Percentiles rank a stretch among this genome's conserved stretches.
These are phyloP conservation scores for Allacma fusca DNA, from an alignment of 2,888 invertebrate species.

Conservation along the genomic window DNA sequence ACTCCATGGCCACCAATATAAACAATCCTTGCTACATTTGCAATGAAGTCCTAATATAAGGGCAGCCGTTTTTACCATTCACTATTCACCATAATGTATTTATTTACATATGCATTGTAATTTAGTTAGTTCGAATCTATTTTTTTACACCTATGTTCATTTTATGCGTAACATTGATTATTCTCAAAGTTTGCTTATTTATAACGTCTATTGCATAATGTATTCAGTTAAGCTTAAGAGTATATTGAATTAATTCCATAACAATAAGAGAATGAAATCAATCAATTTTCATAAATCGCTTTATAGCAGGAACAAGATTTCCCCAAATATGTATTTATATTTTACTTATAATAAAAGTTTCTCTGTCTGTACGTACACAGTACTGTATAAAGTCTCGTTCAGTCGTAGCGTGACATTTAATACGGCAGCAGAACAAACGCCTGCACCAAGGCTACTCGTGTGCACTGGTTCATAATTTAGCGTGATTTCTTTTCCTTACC, in stretches of 20 bases:
- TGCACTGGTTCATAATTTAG: conserved; percentile 23
- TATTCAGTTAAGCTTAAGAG: neutral
- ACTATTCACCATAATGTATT: neutral
- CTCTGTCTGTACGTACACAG: conserved; percentile 28
- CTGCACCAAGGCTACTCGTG: conserved; percentile 33
- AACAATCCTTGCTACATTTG: neutral
- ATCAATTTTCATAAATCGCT: too few relatives aligned
- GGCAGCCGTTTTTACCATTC: neutral
- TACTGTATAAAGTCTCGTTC: conserved; percentile 38
- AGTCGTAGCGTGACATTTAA: conserved; percentile 32
- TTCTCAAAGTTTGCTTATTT: neutral
- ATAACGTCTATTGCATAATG: neutral
- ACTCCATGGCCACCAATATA: conserved; percentile 7
- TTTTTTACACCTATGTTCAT: neutral
- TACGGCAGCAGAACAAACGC: conserved; percentile 9
- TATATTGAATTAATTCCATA: neutral
- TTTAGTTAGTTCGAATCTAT: conserved; percentile 12
- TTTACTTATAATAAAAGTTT: neutral
- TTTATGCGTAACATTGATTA: neutral
- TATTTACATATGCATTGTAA: neutral
- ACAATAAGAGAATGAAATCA: too few relatives aligned
- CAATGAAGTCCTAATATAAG: neutral
- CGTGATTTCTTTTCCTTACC: neutral
- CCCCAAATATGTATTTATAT: too few relatives aligned
- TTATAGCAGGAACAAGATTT: too few relatives aligned